phyloP scores from a whole-genome alignment of 35 echinoderm and acorn worm species.

The Ophiothrix spiculata region DNA sequence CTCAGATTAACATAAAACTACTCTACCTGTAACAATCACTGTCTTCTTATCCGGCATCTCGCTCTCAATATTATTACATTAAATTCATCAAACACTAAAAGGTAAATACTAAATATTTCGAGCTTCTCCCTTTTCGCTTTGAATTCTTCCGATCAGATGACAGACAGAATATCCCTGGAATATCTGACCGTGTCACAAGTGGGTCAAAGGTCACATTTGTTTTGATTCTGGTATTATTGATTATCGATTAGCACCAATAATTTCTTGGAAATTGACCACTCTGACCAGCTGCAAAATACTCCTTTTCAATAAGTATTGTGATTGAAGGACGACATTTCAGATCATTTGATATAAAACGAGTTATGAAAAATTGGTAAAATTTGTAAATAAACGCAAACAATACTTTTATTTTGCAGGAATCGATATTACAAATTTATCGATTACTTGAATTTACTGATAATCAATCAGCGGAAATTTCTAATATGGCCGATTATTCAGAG shows the following conservation, averaged over 20 bases:
- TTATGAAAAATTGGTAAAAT: no score
- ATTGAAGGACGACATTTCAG: no score
- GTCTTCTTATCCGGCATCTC: slow-evolving; percentile 21
- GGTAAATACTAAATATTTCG: no score
- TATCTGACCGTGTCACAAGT: neutral
- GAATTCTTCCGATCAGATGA: no score
- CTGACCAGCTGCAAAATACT: no score
- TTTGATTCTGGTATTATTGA: neutral
- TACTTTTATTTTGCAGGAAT: neutral
- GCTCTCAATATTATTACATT: neutral
- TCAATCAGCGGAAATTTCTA: slow-evolving; percentile 15
- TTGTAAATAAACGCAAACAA: no score
- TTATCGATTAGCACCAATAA: neutral
- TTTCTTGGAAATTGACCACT: no score
- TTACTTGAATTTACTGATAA: slow-evolving; percentile 5
- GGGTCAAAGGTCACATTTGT: neutral
- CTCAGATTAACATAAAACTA: neutral
- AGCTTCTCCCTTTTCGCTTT: no score
- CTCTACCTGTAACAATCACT: slow-evolving; percentile 14
- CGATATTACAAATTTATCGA: neutral
- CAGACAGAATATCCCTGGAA: no score
- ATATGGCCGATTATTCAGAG: slow-evolving; percentile 11
- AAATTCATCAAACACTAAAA: no score
- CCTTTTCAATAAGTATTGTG: no score
- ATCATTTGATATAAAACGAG: no score